Percentiles rank a stretch among this genome's conserved stretches.
Evolutionary conservation across 2,888 invertebrate genomes (phyloP).

Genomic region (Mythimna ferrago): DNA sequence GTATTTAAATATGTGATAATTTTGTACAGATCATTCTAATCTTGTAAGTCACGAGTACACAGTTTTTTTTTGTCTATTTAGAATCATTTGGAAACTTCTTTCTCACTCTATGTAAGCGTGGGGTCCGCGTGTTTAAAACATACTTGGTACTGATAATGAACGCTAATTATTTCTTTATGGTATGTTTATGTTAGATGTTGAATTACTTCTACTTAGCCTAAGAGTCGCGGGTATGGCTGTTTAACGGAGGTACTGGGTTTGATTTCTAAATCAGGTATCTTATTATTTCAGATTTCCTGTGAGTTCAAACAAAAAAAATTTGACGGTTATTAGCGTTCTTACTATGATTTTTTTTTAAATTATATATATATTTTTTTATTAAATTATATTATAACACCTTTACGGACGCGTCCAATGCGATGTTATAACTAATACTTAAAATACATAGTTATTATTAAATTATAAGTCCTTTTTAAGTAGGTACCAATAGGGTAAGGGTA

Average conservation of each 20-base stretch:
- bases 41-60: slow-evolving; percentile 37
- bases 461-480: too few relatives aligned
- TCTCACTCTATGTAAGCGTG: slow-evolving; percentile 31
- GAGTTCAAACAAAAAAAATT: too few relatives aligned
- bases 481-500: too few relatives aligned
- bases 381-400: too few relatives aligned
- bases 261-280: background rate
- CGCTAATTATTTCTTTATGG: slow-evolving; percentile 21
- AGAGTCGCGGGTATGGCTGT: background rate
- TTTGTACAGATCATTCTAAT: slow-evolving; percentile 38
- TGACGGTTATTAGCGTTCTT: too few relatives aligned
- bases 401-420: too few relatives aligned
- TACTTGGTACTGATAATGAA: slow-evolving; percentile 6
- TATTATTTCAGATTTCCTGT: too few relatives aligned
- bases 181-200: background rate
- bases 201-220: background rate
- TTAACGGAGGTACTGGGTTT: background rate
- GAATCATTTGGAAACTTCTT: slow-evolving; percentile 7
- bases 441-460: too few relatives aligned
- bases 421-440: too few relatives aligned
- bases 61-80: slow-evolving; percentile 13
- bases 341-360: too few relatives aligned
- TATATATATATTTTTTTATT: too few relatives aligned
- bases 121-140: slow-evolving; percentile 1
- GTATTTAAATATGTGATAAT: slow-evolving; percentile 48